Evolutionary conservation across 2,113 vertebrate species (phyloP), one percentile per base, ranked within the genome.

Genomic region (Dendrocopos noguchii): DNA sequence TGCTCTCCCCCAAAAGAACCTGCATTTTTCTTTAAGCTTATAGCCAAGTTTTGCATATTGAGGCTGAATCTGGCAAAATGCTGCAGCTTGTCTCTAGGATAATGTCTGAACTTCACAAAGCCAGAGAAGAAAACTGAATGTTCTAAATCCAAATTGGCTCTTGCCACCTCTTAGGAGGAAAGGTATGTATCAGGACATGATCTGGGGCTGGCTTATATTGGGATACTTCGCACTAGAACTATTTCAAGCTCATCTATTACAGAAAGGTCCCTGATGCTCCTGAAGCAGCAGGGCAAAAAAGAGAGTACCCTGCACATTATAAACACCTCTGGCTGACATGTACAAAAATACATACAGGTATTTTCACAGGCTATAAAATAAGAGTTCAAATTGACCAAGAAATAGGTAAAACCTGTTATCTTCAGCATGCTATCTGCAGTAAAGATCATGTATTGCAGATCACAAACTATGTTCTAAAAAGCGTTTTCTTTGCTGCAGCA

Each of bases 401-500:
- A 85, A 92, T 17, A 87, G 76, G 90, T 89, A 92, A 89, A 94
- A 57, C 24, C 68, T 63, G 47, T 75, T 91, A 94, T 95, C 87
- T 84, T 78, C 73, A 68, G 82, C 65, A 78, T 80, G 56, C 36
- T 84, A 19, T 75, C 87, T 91, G 64, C 79, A 93, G 42, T 90
- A 90, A 90, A 93, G 85, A 33, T 92, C 94, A 79, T 63, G 71
- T 84, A 95, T 70, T 88, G 60, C 44, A 93, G 86, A 81, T 76
- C 53, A 27, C 28, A 95, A 94, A 64, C 78, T 53, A 33, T 57
- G 44, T 68, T 86, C n/a, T 86, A 82, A 84, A 39, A 78, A 52
- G 3, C 9, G 25, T 71, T 42, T 72, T 80, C 46, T 75, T 87
- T 71, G 25, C 72, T 74, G 5, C 63, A 63, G 73, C 76, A 80